Base-by-base conservation (phyloP, 2,113 vertebrate species). In the Rhabdornis inornatus region DNA sequence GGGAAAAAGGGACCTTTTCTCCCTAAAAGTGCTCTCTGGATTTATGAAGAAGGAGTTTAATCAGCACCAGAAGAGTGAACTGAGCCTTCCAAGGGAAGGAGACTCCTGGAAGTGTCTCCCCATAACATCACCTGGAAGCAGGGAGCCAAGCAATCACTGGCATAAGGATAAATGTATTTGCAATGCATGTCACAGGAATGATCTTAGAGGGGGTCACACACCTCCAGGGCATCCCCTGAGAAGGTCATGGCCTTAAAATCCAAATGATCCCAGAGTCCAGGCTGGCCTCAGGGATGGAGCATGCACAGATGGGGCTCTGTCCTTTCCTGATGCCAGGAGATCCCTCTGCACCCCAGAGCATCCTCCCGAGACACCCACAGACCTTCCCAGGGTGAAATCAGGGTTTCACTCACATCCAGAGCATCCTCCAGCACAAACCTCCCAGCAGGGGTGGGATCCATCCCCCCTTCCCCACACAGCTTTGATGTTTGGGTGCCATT, bases 321-420 rank as follows among this genome's bases (percentile, higher is more conserved):
- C 53, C 63, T 20, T 70, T 20, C 66, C 21, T 8, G 35, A 16
- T 0, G 42, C n/a, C 47, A 9, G 64, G 68, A 84, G 61, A 40
- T 14, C 30, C 40, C 57, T 66, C n/a, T 18, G 56, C 8, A 13
- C 31, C 45, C 77, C 22, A 4, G n/a, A 52, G 37, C 77, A 44
- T 25, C 44, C 0, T 19, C 45, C 60, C 8, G 14, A 50, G 8
- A 7, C 6, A 69, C 45, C 63, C 35, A 7, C 57, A 35, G 63
- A 40, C 5, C 63, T n/a, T 30, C 21, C 81, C 40, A 5, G 35
- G 31, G 25, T 15, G 57, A 52, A 19, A 28, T 4, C 42, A 9
- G 53, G 71, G 42, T 57, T 49, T 69, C 3, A 1, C 39, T 47
- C 39, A 1, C 0, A 5, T 14, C 69, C 2, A 1, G 8, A 5